A percentile compares a stretch with the other conserved stretches of the same genome.
Evolutionary conservation across 2,888 invertebrate genomes (phyloP).

Genomic region (Lochmaea capreae): DNA sequence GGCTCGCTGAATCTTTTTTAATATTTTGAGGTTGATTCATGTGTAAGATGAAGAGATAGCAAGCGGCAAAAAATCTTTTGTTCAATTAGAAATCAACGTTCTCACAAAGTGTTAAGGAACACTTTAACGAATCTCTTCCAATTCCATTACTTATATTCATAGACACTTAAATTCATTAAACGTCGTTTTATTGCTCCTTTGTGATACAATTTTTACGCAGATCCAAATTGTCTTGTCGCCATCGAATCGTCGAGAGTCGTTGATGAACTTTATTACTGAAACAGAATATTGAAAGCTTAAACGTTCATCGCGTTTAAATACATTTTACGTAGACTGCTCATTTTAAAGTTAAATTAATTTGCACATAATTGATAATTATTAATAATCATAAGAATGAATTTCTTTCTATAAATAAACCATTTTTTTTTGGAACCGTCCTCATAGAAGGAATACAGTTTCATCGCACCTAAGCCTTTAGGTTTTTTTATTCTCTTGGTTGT

Average conservation of each 20-base stretch:
- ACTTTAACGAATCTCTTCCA: constrained; percentile 38
- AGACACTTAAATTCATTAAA: constrained; percentile 35
- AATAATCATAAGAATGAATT: no score
- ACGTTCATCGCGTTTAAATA: no score
- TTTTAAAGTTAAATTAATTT: no score
- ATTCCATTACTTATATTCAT: constrained; percentile 40
- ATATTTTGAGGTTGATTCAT: neutral
- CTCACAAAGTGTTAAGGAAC: constrained; percentile 36
- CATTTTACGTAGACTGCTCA: no score
- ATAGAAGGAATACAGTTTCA: no score
- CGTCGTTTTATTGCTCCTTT: constrained; percentile 35
- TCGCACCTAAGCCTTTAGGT: no score
- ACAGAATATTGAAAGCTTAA: constrained; percentile 1
- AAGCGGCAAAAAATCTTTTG: constrained; percentile 21
- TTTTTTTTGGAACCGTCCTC: no score
- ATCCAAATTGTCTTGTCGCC: constrained; percentile 9
- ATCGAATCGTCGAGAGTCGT: constrained; percentile 18
- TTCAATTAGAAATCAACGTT: constrained; percentile 33
- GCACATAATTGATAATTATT: no score
- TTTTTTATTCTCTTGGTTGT: no score
- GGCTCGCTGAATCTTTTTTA: no score
- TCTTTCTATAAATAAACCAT: no score
- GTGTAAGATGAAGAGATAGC: neutral
- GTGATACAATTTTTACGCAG: constrained; percentile 31
- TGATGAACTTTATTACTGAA: neutral